Evolutionary conservation across 1,140 invertebrate genomes (phyloP), one percentile per base, ranked within the genome.

Genomic region (Danaus plexippus): DNA sequence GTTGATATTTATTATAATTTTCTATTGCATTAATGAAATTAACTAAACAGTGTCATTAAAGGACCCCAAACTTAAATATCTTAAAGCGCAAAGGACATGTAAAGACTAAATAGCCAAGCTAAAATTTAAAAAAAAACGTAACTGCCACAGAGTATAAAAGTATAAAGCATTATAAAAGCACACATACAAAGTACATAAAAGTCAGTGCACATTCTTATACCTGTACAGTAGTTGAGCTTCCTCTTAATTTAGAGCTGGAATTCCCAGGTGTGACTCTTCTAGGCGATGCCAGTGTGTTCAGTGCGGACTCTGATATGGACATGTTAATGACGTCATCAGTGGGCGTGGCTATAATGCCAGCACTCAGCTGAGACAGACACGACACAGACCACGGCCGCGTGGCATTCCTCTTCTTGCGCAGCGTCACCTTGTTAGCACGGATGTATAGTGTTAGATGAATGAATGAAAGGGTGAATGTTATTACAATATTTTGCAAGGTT

Each of bases 301-400:
- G 84, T 10, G 95, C 95, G 0, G 94, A 95, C 85, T 97, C 95
- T 0, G 95, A 96, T 66, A 95, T 95, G 0, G 94, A 96, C 80
- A 88, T 87, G 64, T 77, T 81, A 62, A 77, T 73, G 11, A 75
- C 73, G 40, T 52, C 91, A 89, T 45, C 93, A 75, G 69, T 92
- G 92, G 46, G 94, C 40, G 77, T 77, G 64, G 67, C 63, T 7
- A 54, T 67, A 10, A 77, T 49, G 54, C 63, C 64, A 2, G 76
- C 74, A 22, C 87, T 87, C 59, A 94, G 83, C 73, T 94, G 93
- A 15, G 93, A 92, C 9, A 95, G 88, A 60, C 94, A 95, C 8
- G 94, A 94, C 9, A 96, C 94, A 57, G 94, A 95, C 94, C 94
- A 95, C 1, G 94, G 95, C 47, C 94, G 88, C 42, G 91, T 75